phyloP scores from a whole-genome alignment of 1,140 invertebrate species.

The Homalodisca vitripennis region DNA sequence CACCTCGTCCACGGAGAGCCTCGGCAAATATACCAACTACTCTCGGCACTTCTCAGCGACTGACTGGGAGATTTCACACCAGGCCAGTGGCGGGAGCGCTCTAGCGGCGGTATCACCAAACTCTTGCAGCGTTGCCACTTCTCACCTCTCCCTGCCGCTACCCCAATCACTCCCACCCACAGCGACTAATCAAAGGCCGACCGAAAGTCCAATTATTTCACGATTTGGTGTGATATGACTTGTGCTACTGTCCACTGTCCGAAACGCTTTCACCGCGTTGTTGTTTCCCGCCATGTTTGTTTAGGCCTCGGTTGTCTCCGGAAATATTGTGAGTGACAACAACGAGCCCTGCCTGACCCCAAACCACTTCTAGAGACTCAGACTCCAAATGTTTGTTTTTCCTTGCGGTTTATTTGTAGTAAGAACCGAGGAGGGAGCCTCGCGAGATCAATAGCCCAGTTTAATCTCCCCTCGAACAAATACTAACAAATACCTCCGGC shows the following conservation, averaged over 20 bases:
- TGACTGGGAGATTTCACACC: too few species aligned
- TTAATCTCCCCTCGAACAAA: too few species aligned
- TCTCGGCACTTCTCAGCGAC: neutral
- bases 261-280: neutral
- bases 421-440: neutral
- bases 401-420: constrained; percentile 8
- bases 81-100: neutral
- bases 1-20: neutral
- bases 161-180: neutral
- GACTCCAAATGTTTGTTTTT: neutral
- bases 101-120: neutral
- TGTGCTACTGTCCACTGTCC: too few species aligned
- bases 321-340: constrained; percentile 9
- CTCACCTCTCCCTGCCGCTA: neutral
- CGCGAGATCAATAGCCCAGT: too few species aligned
- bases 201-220: constrained; percentile 14
- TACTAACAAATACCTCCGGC: too few species aligned
- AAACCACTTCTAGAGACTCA: constrained; percentile 1
- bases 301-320: neutral
- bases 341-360: neutral
- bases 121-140: constrained; percentile 1
- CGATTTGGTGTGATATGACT: neutral
- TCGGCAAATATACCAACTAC: neutral
- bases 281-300: neutral
- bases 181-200: constrained; percentile 17